A percentile compares a stretch with the other conserved stretches of the same genome.
phyloP scores from a whole-genome alignment of 2,797 vertebrate species.

The Malurus leucopterus region DNA sequence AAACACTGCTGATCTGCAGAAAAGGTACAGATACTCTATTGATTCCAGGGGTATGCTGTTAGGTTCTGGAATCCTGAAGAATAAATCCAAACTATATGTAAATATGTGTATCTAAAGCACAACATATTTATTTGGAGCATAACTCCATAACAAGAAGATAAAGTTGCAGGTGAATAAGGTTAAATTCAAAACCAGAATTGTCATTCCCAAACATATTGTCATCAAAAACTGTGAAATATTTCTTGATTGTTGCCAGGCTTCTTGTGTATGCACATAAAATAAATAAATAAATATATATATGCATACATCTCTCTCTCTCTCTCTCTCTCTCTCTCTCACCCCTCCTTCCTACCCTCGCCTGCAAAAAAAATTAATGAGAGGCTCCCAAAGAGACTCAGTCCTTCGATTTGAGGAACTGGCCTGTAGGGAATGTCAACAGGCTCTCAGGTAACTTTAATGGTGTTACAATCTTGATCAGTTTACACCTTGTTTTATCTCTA shows the following conservation, averaged over 20 bases:
- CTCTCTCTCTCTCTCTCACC: background rate
- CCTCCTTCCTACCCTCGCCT: background rate
- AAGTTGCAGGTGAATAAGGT: background rate
- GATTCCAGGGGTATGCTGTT: background rate
- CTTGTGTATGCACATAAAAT: background rate
- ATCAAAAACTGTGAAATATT: background rate
- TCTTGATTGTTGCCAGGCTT: background rate
- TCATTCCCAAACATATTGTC: background rate
- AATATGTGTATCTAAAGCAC: background rate
- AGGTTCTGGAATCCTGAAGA: background rate
- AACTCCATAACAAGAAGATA: background rate
- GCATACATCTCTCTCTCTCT: background rate
- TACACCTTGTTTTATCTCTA: background rate
- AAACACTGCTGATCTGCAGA: background rate
- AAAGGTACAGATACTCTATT: background rate
- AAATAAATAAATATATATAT: background rate
- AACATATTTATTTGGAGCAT: too few relatives aligned
- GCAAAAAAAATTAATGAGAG: background rate
- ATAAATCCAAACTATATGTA: background rate
- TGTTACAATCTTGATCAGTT: background rate
- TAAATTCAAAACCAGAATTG: background rate
- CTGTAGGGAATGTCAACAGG: background rate
- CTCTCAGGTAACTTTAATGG: background rate
- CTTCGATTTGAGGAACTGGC: background rate
- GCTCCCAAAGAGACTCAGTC: background rate